Conservation (phyloP, 2,797 vertebrate species). For the Tragopan temminckii region DNA sequence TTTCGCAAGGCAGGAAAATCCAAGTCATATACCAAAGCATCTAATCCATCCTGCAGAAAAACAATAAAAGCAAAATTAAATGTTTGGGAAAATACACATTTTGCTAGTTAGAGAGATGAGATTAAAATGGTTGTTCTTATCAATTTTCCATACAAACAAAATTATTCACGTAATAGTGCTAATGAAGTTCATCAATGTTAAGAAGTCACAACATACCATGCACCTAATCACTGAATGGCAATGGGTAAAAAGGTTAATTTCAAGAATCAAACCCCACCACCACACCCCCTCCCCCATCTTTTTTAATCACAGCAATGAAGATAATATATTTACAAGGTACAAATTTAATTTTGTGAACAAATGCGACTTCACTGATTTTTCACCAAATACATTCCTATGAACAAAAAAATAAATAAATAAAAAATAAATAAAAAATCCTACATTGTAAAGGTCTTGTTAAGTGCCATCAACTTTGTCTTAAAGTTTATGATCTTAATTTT, state of each 20-base stretch:
- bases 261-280: background rate
- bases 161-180: background rate
- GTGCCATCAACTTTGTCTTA: background rate
- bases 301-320: background rate
- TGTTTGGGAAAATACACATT: background rate
- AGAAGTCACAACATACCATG: background rate
- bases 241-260: background rate
- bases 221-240: background rate
- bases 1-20: slow-evolving; percentile 99
- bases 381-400: background rate
- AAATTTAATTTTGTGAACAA: background rate
- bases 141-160: background rate
- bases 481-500: background rate
- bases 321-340: background rate
- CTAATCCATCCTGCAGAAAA: slow-evolving; percentile 92
- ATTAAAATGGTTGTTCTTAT: background rate
- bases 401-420: background rate
- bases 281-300: background rate
- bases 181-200: background rate
- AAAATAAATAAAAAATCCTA: background rate
- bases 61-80: background rate
- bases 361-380: background rate
- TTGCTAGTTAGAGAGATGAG: background rate
- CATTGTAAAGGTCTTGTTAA: background rate
- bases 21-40: slow-evolving; percentile 98